A percentile compares a stretch with the other conserved stretches of the same genome.
phyloP scores from a whole-genome alignment of 2,888 invertebrate species.

The Agriopis marginaria region DNA sequence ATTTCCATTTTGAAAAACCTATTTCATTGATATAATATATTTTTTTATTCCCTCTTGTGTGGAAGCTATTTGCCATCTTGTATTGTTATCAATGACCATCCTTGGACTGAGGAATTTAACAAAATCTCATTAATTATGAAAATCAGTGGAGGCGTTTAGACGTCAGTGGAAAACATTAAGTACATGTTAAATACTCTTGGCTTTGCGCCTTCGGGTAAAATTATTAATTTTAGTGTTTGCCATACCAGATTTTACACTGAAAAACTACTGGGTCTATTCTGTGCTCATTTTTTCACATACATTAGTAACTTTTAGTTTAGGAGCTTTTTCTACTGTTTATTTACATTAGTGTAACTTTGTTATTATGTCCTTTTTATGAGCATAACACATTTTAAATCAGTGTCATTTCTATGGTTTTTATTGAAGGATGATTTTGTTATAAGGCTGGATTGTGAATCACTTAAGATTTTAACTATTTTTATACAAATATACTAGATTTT shows the following conservation, averaged over 20 bases:
- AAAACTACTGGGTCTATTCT: slow-evolving; percentile 12
- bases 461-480: background rate
- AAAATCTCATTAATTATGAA: no score
- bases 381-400: slow-evolving; percentile 51
- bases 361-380: slow-evolving; percentile 56
- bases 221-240: background rate
- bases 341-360: slow-evolving; percentile 59
- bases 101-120: no score
- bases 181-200: no score
- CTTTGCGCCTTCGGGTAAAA: no score
- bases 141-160: no score
- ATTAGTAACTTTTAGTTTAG: slow-evolving; percentile 34
- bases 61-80: no score
- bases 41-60: no score
- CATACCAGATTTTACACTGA: background rate
- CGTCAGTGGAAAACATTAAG: no score
- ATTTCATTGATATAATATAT: no score
- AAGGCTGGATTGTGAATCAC: background rate
- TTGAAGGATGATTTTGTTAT: slow-evolving; percentile 70
- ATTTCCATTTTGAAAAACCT: no score
- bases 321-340: slow-evolving; percentile 45
- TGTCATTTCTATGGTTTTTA: slow-evolving; percentile 56
- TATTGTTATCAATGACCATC: no score
- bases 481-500: background rate
- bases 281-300: background rate